These are phyloP conservation scores for fruit fly (Drosophila melanogaster) DNA, from an alignment of 1,140 invertebrate species.

Conservation along the genomic window DNA sequence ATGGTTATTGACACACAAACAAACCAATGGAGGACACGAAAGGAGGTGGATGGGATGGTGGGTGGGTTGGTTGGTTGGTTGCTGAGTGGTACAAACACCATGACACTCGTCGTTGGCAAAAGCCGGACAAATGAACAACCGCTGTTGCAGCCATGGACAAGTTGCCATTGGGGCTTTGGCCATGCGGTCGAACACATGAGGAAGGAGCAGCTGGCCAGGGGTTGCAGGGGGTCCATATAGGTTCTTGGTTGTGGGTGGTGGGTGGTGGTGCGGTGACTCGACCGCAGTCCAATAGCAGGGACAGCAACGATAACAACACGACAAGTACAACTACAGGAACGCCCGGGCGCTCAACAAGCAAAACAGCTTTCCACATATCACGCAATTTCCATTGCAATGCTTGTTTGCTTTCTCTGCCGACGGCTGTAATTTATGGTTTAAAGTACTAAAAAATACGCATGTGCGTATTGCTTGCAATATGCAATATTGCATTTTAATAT, in stretches of 20 bases:
- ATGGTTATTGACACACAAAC: constrained; percentile 74
- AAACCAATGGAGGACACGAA: constrained; percentile 13
- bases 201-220: neutral
- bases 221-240: neutral
- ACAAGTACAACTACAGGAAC: constrained; percentile 41
- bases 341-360: constrained; percentile 61
- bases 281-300: constrained; percentile 58
- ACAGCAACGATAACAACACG: constrained; percentile 68
- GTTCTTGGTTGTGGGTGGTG: constrained; percentile 1
- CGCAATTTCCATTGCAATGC: constrained; percentile 63
- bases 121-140: constrained; percentile 73
- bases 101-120: constrained; percentile 66
- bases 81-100: constrained; percentile 57
- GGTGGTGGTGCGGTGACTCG: constrained; percentile 4
- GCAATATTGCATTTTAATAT: constrained; percentile 54
- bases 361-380: constrained; percentile 73
- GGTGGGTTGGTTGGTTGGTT: neutral
- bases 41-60: neutral
- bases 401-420: constrained; percentile 40
- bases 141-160: constrained; percentile 60
- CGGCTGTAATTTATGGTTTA: constrained; percentile 66
- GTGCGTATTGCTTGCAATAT: constrained; percentile 9
- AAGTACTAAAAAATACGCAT: constrained; percentile 40
- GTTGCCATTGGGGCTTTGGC: constrained; percentile 48
- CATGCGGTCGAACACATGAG: constrained; percentile 23